phyloP scores from a whole-genome alignment of 2,113 vertebrate species.

The Pyrgilauda ruficollis region DNA sequence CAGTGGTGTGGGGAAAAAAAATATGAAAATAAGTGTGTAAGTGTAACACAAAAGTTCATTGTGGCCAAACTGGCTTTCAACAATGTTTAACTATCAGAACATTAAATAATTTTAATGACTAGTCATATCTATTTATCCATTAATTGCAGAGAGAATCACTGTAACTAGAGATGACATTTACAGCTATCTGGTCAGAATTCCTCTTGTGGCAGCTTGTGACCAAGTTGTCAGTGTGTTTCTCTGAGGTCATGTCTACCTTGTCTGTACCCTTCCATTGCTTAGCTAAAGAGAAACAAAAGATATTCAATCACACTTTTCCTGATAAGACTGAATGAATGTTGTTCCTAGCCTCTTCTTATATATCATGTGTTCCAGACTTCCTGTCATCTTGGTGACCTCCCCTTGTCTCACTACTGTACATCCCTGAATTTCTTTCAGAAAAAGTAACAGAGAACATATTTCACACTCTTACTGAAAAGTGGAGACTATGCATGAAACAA shows the following conservation, averaged over 20 bases:
- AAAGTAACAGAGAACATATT: background rate
- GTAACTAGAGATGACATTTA: background rate
- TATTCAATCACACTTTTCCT: background rate
- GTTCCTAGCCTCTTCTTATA: background rate
- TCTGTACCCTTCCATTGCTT: background rate
- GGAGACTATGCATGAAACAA: background rate
- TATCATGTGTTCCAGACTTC: background rate
- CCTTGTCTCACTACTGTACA: background rate
- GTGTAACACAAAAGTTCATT: background rate
- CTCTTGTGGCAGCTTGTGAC: background rate
- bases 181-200: background rate
- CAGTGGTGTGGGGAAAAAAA: constrained; percentile 17
- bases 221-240: background rate
- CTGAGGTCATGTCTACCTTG: background rate
- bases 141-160: background rate
- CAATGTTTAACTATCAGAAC: background rate
- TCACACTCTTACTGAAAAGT: background rate
- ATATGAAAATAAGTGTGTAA: background rate
- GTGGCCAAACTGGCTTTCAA: background rate
- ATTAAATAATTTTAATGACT: background rate
- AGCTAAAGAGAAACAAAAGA: background rate
- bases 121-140: background rate
- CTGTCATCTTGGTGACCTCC: background rate
- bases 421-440: background rate
- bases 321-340: background rate